These are phyloP conservation scores for Stigmatopora argus DNA, from an alignment of 2,113 vertebrate genomes.

Conservation along the genomic window DNA sequence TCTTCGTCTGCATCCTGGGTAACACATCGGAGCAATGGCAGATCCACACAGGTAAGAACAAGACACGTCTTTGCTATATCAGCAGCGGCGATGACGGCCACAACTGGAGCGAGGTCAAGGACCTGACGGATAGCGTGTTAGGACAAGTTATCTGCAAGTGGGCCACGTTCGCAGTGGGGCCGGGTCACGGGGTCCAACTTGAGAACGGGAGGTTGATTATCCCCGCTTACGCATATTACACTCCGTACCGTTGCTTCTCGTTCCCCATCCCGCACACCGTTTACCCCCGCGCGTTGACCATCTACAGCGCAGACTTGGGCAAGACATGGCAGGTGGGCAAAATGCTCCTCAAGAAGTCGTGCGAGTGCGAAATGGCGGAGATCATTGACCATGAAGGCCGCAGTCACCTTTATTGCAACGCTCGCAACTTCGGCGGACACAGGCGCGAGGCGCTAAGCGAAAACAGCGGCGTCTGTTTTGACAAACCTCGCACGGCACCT, in stretches of 20 bases:
- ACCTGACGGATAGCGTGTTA: slow-evolving; percentile 81
- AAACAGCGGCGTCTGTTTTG: slow-evolving; percentile 68
- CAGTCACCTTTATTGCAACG: slow-evolving; percentile 80
- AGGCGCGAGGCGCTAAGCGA: slow-evolving; percentile 77
- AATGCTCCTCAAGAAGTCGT: slow-evolving; percentile 53
- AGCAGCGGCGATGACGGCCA: slow-evolving; percentile 77
- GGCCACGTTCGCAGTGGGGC: slow-evolving; percentile 90
- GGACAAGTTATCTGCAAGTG: slow-evolving; percentile 72
- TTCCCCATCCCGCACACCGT: slow-evolving; percentile 47
- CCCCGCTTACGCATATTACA: slow-evolving; percentile 80
- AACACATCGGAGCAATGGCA: slow-evolving; percentile 75
- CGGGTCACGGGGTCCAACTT: slow-evolving; percentile 84
- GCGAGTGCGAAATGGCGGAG: slow-evolving; percentile 87
- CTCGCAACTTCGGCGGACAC: slow-evolving; percentile 64
- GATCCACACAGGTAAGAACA: slow-evolving; percentile 78
- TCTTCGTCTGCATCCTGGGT: slow-evolving; percentile 80
- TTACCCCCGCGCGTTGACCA: slow-evolving; percentile 71
- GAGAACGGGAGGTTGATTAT: slow-evolving; percentile 77
- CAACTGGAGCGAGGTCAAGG: slow-evolving; percentile 76
- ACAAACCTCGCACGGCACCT: slow-evolving; percentile 43
- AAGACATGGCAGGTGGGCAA: slow-evolving; percentile 72
- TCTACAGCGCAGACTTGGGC: slow-evolving; percentile 84
- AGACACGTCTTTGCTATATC: slow-evolving; percentile 81
- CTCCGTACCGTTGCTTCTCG: slow-evolving; percentile 52
- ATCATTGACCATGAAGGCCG: slow-evolving; percentile 54